These are phyloP conservation scores for Mesitornis unicolor DNA, from an alignment of 2,113 vertebrate genomes.

Conservation along the genomic window DNA sequence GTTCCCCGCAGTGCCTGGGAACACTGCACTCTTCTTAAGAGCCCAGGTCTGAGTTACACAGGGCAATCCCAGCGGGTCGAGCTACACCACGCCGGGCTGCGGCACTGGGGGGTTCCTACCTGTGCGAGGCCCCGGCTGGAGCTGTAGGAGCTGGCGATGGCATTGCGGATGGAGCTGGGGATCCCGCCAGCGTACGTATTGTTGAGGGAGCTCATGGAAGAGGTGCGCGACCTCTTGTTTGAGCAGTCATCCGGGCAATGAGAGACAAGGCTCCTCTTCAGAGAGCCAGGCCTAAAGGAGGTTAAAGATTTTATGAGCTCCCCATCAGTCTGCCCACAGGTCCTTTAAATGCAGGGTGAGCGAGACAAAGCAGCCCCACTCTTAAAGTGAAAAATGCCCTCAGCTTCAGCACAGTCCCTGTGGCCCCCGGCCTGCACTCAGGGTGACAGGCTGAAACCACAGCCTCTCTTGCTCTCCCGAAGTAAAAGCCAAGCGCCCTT, in stretches of 20 bases:
- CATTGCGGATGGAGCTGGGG: slow-evolving; percentile 82
- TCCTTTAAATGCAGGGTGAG: not conserved
- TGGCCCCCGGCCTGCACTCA: fast-evolving
- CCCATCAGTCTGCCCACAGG: not conserved
- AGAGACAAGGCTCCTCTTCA: slow-evolving; percentile 81
- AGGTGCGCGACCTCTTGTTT: slow-evolving; percentile 88
- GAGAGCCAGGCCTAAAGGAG: slow-evolving; percentile 79
- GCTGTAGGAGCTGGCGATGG: slow-evolving; percentile 94
- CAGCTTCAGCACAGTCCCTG: not conserved
- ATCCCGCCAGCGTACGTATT: slow-evolving; percentile 71
- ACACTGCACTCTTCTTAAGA: fast-evolving
- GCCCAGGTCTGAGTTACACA: fast-evolving
- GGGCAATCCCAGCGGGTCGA: not conserved
- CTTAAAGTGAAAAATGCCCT: no score
- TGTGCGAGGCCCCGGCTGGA: slow-evolving; percentile 81
- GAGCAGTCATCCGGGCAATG: slow-evolving; percentile 78
- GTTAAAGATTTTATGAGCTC: not conserved
- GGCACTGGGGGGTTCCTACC: no score
- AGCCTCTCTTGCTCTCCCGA: not conserved
- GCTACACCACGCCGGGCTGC: fast-evolving
- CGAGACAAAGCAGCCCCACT: not conserved
- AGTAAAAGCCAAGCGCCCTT: not conserved
- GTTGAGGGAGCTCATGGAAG: slow-evolving; percentile 84
- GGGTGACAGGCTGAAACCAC: not conserved
- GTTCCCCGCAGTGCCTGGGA: fast-evolving